Evolutionary conservation across 2,888 invertebrate species (phyloP).

Genomic region (Frankliniella fusca): DNA sequence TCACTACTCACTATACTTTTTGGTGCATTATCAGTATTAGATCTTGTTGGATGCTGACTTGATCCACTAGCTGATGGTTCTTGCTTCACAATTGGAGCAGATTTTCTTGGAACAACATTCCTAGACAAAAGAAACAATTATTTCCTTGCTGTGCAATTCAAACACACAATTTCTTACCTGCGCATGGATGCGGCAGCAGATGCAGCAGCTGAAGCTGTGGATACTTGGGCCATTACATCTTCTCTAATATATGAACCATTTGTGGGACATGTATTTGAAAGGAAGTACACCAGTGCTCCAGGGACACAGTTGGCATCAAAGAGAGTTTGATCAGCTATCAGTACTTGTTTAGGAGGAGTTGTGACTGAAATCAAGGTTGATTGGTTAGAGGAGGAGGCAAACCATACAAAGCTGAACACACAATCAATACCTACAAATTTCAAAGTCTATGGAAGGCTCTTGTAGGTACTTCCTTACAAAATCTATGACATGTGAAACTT

Average conservation of each 20-base stretch:
- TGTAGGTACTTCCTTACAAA: constrained; percentile 70
- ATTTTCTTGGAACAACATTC: no score
- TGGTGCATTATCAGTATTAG: background rate
- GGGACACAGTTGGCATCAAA: constrained; percentile 73
- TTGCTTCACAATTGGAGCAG: background rate
- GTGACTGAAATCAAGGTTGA: constrained; percentile 57
- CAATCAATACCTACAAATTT: constrained; percentile 65
- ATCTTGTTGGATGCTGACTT: background rate
- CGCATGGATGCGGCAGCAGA: background rate
- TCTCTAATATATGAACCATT: background rate
- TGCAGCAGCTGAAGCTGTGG: background rate
- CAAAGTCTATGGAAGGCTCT: constrained; percentile 62
- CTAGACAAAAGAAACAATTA: no score
- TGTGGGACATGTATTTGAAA: constrained; percentile 40
- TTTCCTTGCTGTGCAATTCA: no score
- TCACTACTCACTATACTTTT: background rate
- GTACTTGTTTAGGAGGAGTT: constrained; percentile 72
- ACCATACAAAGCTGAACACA: constrained; percentile 27
- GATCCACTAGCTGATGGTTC: background rate
- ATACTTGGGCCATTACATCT: background rate
- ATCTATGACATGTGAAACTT: constrained; percentile 62
- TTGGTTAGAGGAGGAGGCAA: constrained; percentile 32
- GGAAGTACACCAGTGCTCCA: constrained; percentile 70
- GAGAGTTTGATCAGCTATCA: constrained; percentile 60
- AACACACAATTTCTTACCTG: background rate